Evolutionary conservation across 2,888 invertebrate genomes (phyloP).

Genomic region (Drosophila nr. perissopoda): DNA sequence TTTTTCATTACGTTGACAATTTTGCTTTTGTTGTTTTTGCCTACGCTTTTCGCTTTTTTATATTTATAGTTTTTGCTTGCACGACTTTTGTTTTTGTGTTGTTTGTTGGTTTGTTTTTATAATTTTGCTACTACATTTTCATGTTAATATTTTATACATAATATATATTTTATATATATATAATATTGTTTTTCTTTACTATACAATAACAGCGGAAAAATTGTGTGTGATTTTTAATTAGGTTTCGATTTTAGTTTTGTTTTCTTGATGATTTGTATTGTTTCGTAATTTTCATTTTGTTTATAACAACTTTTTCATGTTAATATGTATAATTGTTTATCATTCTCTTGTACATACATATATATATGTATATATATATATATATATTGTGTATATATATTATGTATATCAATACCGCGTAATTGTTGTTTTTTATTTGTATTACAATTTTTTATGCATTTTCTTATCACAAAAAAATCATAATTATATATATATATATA

Average conservation of each 20-base stretch:
- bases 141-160: conserved; percentile 82
- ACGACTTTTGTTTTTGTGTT: conserved; percentile 67
- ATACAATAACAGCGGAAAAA: conserved; percentile 84
- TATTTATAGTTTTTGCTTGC: conserved; percentile 63
- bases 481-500: conserved; percentile 81
- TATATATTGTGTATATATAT: conserved; percentile 77
- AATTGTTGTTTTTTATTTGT: conserved; percentile 74
- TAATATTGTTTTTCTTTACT: conserved; percentile 82
- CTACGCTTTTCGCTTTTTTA: conserved; percentile 45
- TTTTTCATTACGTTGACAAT: conserved; percentile 54
- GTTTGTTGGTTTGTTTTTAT: conserved; percentile 60
- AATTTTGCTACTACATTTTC: conserved; percentile 82
- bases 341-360: conserved; percentile 68
- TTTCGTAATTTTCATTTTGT: conserved; percentile 47
- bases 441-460: conserved; percentile 72
- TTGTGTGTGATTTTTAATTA: conserved; percentile 46
- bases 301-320: conserved; percentile 78
- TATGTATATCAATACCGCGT: conserved; percentile 83
- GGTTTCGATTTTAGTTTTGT: conserved; percentile 27
- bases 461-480: conserved; percentile 84
- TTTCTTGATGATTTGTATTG: conserved; percentile 56
- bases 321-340: conserved; percentile 80
- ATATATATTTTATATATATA: conserved; percentile 83
- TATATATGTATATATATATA: conserved; percentile 61
- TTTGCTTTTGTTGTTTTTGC: conserved; percentile 53